Evolutionary conservation across 2,113 vertebrate genomes (phyloP).

Genomic region (Sapajus apella): DNA sequence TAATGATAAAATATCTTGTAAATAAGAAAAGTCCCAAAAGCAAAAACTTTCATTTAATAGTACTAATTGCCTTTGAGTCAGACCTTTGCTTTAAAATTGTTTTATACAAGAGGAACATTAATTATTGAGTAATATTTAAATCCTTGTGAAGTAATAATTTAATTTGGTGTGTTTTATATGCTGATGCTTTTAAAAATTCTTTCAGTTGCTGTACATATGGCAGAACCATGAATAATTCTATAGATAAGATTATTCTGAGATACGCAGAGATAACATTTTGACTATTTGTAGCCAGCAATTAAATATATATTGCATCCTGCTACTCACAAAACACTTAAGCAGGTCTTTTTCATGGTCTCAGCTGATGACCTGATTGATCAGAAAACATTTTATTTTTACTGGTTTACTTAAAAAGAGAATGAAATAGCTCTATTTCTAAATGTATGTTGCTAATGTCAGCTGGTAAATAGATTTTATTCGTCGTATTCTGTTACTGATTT

Average conservation of each 20-base stretch:
- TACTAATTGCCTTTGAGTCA: slow-evolving; percentile 77
- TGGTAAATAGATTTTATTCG: slow-evolving; percentile 49
- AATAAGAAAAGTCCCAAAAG: slow-evolving; percentile 79
- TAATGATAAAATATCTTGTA: slow-evolving; percentile 73
- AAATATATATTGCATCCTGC: not conserved
- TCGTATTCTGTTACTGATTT: slow-evolving; percentile 20
- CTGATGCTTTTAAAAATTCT: not conserved
- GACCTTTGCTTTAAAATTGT: slow-evolving; percentile 63
- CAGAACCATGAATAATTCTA: not conserved
- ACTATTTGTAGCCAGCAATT: not conserved
- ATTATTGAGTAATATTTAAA: slow-evolving; percentile 79
- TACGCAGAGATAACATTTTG: not conserved
- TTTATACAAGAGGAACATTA: slow-evolving; percentile 56
- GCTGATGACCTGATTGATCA: slow-evolving; percentile 47
- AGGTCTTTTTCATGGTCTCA: not conserved
- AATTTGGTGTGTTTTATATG: slow-evolving; percentile 23
- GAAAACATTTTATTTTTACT: slow-evolving; percentile 64
- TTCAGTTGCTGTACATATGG: not conserved
- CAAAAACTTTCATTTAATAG: slow-evolving; percentile 76
- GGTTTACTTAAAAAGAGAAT: slow-evolving; percentile 66
- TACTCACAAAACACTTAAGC: slow-evolving; percentile 21
- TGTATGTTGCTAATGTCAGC: not conserved
- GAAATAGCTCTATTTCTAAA: slow-evolving; percentile 16
- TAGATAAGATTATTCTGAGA: slow-evolving; percentile 22
- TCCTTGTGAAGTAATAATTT: slow-evolving; percentile 58